Percentiles rank a stretch among this genome's conserved stretches.
phyloP scores from a whole-genome alignment of 2,797 vertebrate species.

The Dendrocincla tyrannina region DNA sequence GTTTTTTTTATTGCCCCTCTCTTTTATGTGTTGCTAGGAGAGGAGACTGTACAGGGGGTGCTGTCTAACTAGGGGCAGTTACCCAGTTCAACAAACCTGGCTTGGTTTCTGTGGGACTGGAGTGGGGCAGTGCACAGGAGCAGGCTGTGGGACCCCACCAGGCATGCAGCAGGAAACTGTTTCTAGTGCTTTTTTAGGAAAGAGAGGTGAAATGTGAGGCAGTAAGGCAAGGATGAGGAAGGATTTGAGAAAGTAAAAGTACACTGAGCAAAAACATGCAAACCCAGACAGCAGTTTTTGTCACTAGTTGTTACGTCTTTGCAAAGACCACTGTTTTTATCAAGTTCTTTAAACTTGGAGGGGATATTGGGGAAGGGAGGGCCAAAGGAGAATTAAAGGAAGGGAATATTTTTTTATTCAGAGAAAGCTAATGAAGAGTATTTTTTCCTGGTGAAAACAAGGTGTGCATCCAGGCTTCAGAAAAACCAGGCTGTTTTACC shows the following conservation, averaged over 20 bases:
- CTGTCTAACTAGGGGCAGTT: constrained; percentile 81
- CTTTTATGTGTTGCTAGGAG: not conserved
- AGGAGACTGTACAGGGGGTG: constrained; percentile 68
- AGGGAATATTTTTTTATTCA: not conserved
- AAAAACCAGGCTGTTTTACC: not conserved
- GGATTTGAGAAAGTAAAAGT: not conserved
- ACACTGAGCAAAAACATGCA: not conserved
- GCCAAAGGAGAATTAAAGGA: not conserved
- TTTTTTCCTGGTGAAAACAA: not conserved
- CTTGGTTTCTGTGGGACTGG: constrained; percentile 64
- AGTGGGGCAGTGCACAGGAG: not conserved
- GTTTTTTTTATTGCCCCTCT: not conserved
- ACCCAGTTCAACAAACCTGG: constrained; percentile 75
- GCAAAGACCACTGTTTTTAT: not conserved
- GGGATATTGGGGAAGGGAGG: not conserved
- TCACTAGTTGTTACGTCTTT: not conserved
- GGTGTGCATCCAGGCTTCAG: not conserved
- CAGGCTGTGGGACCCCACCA: not conserved
- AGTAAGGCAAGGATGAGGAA: not conserved
- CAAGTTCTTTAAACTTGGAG: not conserved
- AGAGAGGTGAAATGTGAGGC: not conserved
- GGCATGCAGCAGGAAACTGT: not conserved
- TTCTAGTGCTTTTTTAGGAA: not conserved
- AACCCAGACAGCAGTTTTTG: not conserved
- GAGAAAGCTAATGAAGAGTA: not conserved